These are phyloP conservation scores for Phrynocephalus versicolor DNA, from an alignment of 2,113 vertebrate species.

Conservation along the genomic window DNA sequence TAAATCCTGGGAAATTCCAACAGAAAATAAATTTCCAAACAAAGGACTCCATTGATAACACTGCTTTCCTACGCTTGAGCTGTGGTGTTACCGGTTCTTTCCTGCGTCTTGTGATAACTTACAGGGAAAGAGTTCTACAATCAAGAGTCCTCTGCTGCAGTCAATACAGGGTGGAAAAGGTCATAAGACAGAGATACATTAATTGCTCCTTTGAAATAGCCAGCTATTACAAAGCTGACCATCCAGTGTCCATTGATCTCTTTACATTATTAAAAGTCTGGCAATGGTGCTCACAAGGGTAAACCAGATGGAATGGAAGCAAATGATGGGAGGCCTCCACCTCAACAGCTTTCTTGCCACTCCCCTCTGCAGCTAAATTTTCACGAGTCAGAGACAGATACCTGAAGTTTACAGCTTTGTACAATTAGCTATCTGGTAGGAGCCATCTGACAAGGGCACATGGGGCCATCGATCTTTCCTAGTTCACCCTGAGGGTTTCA, in stretches of 20 bases:
- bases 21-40: neutral
- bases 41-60: neutral
- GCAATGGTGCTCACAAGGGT: constrained; percentile 8
- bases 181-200: constrained; percentile 32
- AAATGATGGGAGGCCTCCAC: neutral
- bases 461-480: neutral
- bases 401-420: neutral
- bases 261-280: constrained; percentile 13
- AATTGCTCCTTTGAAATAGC: constrained; percentile 60
- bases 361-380: neutral
- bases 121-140: neutral
- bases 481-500: constrained; percentile 3
- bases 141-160: neutral
- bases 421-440: constrained; percentile 8
- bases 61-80: neutral
- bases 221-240: constrained; percentile 49
- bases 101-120: neutral
- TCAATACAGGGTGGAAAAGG: constrained; percentile 28
- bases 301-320: constrained; percentile 23
- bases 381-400: neutral
- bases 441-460: neutral
- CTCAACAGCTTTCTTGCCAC: neutral
- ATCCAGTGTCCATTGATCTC: constrained; percentile 30
- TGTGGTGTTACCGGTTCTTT: neutral
- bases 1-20: fast-evolving